phyloP scores from a whole-genome alignment of 2,888 invertebrate genomes.

The Epinotia nisella region DNA sequence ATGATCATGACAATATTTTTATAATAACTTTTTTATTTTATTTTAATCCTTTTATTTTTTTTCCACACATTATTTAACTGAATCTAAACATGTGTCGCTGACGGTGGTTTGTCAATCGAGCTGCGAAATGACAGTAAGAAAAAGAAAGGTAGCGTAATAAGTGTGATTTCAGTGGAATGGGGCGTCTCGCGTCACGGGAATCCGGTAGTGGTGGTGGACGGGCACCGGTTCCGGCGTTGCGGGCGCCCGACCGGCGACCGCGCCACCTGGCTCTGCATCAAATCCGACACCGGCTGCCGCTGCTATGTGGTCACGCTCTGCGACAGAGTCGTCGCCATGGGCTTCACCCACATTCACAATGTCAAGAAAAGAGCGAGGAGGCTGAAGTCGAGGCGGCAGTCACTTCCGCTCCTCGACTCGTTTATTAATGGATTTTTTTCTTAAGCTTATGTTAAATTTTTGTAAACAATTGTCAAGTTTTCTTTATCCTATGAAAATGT shows the following conservation, averaged over 20 bases:
- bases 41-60: conserved; percentile 1
- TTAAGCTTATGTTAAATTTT: not conserved
- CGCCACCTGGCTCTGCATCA: conserved; percentile 72
- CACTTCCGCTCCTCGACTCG: conserved; percentile 21
- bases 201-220: conserved; percentile 69
- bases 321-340: conserved; percentile 60
- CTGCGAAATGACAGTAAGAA: not conserved
- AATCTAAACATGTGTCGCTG: not conserved
- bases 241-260: conserved; percentile 51
- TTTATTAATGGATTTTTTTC: conserved; percentile 38
- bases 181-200: conserved; percentile 69
- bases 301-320: conserved; percentile 64
- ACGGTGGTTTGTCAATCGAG: not conserved
- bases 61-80: not conserved
- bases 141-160: conserved; percentile 51
- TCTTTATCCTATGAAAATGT: not conserved
- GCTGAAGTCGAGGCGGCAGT: conserved; percentile 11
- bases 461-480: not conserved
- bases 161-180: conserved; percentile 71
- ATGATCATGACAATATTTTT: conserved; percentile 42
- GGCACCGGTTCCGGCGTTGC: conserved; percentile 65
- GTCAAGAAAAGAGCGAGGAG: conserved; percentile 47
- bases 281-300: conserved; percentile 72
- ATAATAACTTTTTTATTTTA: conserved; percentile 24
- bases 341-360: conserved; percentile 60